Evolutionary conservation across 2,797 vertebrate species (phyloP).

Genomic region (Microctenopoma stevenorrisi): DNA sequence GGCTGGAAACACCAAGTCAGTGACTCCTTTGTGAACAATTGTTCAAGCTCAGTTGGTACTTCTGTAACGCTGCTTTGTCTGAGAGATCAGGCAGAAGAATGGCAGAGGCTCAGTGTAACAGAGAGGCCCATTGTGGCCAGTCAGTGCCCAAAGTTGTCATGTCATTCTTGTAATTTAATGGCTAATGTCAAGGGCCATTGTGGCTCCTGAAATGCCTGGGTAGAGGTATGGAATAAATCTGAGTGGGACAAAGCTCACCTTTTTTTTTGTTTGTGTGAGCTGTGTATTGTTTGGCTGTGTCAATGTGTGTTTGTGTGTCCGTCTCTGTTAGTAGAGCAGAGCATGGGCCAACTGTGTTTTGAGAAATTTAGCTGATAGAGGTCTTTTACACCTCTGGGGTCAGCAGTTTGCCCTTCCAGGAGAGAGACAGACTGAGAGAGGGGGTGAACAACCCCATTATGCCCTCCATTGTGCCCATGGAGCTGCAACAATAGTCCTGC

Average conservation of each 20-base stretch:
- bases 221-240: constrained; percentile 70
- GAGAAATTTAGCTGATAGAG: constrained; percentile 73
- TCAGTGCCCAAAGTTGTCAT: constrained; percentile 57
- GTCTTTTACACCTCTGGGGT: constrained; percentile 75
- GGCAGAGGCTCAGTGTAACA: constrained; percentile 66
- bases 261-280: constrained; percentile 46
- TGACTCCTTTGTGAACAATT: constrained; percentile 75
- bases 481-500: constrained; percentile 68
- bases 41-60: constrained; percentile 79
- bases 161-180: constrained; percentile 52
- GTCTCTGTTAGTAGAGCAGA: constrained; percentile 23
- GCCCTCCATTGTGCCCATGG: constrained; percentile 71
- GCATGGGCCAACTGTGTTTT: constrained; percentile 59
- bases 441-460: constrained; percentile 70
- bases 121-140: constrained; percentile 73
- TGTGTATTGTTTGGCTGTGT: constrained; percentile 49
- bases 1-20: constrained; percentile 60
- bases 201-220: constrained; percentile 44
- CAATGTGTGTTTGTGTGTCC: neutral
- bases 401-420: constrained; percentile 81
- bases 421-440: constrained; percentile 59
- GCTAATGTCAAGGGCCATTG: constrained; percentile 70
- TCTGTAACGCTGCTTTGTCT: constrained; percentile 76
- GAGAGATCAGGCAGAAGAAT: constrained; percentile 79
- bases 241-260: constrained; percentile 59